These are phyloP conservation scores for Ciona savignyi DNA, from an alignment of 23 tunicate genomes.

Conservation along the genomic window DNA sequence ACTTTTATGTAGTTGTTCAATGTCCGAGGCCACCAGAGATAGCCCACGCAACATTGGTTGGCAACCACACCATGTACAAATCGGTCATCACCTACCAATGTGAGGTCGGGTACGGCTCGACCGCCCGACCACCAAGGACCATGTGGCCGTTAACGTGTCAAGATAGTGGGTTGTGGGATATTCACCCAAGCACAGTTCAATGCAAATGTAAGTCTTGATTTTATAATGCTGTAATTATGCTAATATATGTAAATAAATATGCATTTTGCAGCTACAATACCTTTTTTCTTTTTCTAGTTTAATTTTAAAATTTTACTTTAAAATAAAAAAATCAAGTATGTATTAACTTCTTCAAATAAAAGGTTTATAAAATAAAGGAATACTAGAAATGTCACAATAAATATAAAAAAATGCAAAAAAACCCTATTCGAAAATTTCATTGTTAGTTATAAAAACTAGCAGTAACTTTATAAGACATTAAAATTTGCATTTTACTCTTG, in stretches of 20 bases:
- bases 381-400: no score
- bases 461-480: no score
- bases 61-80: not conserved
- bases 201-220: conserved; percentile 43
- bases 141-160: conserved; percentile 40
- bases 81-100: conserved; percentile 27
- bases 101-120: conserved; percentile 30
- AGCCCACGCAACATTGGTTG: conserved; percentile 21
- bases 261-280: not conserved
- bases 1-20: conserved; percentile 26
- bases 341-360: no score
- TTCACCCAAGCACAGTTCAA: conserved; percentile 1
- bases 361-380: no score
- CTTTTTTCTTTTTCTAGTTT: no score
- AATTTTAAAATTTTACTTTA: no score
- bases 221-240: not conserved
- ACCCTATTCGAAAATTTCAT: no score
- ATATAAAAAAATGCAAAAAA: no score
- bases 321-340: no score
- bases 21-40: conserved; percentile 43
- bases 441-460: no score
- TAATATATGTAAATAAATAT: not conserved
- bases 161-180: conserved; percentile 41
- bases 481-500: no score
- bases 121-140: not conserved